These are phyloP conservation scores for Hypomecis atomaria DNA, from an alignment of 2,888 invertebrate species.

Conservation along the genomic window DNA sequence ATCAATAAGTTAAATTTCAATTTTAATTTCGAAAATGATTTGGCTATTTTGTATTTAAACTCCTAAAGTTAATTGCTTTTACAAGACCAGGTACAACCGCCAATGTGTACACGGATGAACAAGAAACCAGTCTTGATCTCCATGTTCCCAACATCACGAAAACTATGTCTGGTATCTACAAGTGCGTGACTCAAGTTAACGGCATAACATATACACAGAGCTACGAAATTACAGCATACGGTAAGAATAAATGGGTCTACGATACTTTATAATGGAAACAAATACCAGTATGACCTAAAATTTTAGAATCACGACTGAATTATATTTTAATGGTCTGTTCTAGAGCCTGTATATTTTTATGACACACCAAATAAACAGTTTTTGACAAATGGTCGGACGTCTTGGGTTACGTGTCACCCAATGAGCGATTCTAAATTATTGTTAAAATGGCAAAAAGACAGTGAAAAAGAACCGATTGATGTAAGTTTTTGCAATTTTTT, in stretches of 20 bases:
- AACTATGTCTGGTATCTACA: constrained; percentile 65
- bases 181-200: constrained; percentile 59
- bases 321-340: constrained; percentile 7
- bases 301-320: not conserved
- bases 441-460: constrained; percentile 65
- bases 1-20: too few species aligned
- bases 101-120: constrained; percentile 62
- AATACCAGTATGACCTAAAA: constrained; percentile 12
- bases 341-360: constrained; percentile 65
- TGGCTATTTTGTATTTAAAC: constrained; percentile 25
- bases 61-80: constrained; percentile 69
- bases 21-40: too few species aligned
- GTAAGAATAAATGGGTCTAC: constrained; percentile 52
- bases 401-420: constrained; percentile 62
- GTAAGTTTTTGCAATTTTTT: constrained; percentile 41
- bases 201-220: constrained; percentile 50
- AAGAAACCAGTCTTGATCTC: constrained; percentile 53
- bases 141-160: constrained; percentile 63
- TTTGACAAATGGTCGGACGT: constrained; percentile 57
- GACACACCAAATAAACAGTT: constrained; percentile 54
- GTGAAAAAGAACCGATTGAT: constrained; percentile 48
- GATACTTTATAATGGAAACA: constrained; percentile 19
- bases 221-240: constrained; percentile 64
- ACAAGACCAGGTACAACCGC: constrained; percentile 77
- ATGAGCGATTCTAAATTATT: constrained; percentile 55